Percentiles rank a stretch among this genome's conserved stretches.
phyloP scores from a whole-genome alignment of 2,888 invertebrate species.

The Pheosia tremula region DNA sequence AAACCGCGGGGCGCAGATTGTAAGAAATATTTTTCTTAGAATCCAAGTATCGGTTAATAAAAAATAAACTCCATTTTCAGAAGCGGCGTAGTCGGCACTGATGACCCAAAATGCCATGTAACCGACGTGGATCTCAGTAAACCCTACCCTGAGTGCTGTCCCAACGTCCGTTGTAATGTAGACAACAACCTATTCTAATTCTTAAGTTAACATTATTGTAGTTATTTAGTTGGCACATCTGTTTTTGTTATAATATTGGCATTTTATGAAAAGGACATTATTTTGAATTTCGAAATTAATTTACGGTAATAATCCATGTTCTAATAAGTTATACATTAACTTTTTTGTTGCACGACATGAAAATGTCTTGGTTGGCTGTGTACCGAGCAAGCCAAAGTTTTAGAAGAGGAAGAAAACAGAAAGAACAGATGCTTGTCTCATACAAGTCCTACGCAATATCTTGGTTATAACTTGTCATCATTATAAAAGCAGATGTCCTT shows the following conservation, averaged over 20 bases:
- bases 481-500: conserved; percentile 34
- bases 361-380: too few relatives aligned
- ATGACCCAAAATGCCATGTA: conserved; percentile 52
- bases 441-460: conserved; percentile 10
- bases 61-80: conserved; percentile 47
- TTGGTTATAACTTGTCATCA: conserved; percentile 19
- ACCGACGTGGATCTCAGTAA: conserved; percentile 51
- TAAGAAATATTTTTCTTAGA: too few relatives aligned
- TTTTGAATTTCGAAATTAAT: too few relatives aligned
- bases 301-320: too few relatives aligned
- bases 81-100: conserved; percentile 50
- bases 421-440: not conserved
- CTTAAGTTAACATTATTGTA: not conserved
- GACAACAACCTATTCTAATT: conserved; percentile 53
- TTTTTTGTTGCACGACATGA: too few relatives aligned
- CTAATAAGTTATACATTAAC: not conserved
- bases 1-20: too few relatives aligned
- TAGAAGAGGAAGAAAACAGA: not conserved
- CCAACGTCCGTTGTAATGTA: conserved; percentile 53
- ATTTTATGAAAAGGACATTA: not conserved
- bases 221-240: conserved; percentile 25
- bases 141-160: conserved; percentile 65
- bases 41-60: too few relatives aligned
- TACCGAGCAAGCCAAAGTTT: too few relatives aligned
- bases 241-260: conserved; percentile 34